phyloP scores from a whole-genome alignment of 23 tunicate genomes.

The Halocynthia roretzi region DNA sequence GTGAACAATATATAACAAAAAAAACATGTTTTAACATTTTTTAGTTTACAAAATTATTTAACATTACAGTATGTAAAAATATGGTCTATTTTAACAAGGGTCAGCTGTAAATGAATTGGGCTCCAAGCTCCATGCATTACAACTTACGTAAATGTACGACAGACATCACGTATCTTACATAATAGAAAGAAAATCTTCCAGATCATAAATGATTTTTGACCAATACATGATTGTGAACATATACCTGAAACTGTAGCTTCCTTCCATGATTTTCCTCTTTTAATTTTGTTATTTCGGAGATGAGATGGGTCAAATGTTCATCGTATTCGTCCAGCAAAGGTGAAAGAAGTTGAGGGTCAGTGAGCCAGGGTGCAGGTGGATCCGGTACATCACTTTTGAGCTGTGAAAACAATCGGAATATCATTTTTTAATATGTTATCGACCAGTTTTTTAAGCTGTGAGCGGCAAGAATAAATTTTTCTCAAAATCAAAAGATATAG shows the following conservation, averaged over 20 bases:
- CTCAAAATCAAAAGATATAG: background rate
- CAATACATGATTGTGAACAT: background rate
- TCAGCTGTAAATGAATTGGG: too few relatives aligned
- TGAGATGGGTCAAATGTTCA: constrained; percentile 20
- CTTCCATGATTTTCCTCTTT: constrained; percentile 28
- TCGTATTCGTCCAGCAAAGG: constrained; percentile 57
- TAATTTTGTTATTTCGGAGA: constrained; percentile 9
- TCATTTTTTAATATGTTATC: too few relatives aligned
- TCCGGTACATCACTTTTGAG: background rate
- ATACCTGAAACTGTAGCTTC: constrained; percentile 14
- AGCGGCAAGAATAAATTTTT: background rate
- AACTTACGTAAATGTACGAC: too few relatives aligned
- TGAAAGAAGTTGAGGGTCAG: constrained; percentile 34
- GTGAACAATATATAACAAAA: too few relatives aligned
- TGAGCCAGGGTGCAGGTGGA: constrained; percentile 36
- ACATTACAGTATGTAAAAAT: too few relatives aligned
- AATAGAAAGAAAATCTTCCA: background rate
- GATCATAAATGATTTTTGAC: background rate
- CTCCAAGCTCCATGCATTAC: too few relatives aligned
- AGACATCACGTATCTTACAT: too few relatives aligned
- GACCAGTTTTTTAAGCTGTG: too few relatives aligned
- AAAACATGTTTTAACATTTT: too few relatives aligned
- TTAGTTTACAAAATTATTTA: too few relatives aligned
- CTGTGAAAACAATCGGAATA: too few relatives aligned
- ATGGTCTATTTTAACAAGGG: too few relatives aligned